Evolutionary conservation across 1,140 invertebrate species (phyloP), one percentile per base, ranked within the genome.

Genomic region (Drosophila sturtevanti): DNA sequence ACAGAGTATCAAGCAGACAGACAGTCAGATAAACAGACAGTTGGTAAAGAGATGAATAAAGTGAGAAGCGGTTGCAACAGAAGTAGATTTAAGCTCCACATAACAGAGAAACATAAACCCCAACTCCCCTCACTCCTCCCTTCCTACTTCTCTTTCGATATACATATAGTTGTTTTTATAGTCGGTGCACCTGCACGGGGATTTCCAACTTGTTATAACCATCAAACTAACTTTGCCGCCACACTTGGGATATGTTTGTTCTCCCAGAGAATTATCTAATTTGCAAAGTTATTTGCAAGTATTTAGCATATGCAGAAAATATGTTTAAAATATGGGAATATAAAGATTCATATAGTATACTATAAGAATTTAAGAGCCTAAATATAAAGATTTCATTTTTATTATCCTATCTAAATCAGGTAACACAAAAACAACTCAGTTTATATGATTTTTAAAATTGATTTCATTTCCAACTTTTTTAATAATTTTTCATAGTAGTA

Each of bases 181-280:
- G 41, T 48, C 11, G 41, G 22, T 63, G 72, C 64, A 76, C 72
- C 72, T 75, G 72, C 68, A 62, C 72, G 38, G 72, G 72, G 41
- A 58, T 75, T 68, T 76, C 68, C 58, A 76, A 76, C 72, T 76
- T 76, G 60, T 54, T 52, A 31, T 1, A 24, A 31, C 63, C 48
- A 67, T 66, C 69, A 72, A 79, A 41, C 63, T 34, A 86, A 86
- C 72, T 84, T 84, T 80, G 59, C 81, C 76, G 81, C 65, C 81
- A 62, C 81, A 73, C 66, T 58, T 70, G 77, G 78, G 73, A 76
- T 54, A 54, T 77, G 72, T 70, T 69, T 60, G 24, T 76, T 68
- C 66, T 59, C 21, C 77, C 63, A 68, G 78, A 74, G 64, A 80
- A 65, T 76, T 65, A 58, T 68, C 62, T 72, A 85, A 80, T 77